Evolutionary conservation across 2,888 invertebrate species (phyloP), one percentile per base, ranked within the genome.

Genomic region (Pardosa pseudoannulata): DNA sequence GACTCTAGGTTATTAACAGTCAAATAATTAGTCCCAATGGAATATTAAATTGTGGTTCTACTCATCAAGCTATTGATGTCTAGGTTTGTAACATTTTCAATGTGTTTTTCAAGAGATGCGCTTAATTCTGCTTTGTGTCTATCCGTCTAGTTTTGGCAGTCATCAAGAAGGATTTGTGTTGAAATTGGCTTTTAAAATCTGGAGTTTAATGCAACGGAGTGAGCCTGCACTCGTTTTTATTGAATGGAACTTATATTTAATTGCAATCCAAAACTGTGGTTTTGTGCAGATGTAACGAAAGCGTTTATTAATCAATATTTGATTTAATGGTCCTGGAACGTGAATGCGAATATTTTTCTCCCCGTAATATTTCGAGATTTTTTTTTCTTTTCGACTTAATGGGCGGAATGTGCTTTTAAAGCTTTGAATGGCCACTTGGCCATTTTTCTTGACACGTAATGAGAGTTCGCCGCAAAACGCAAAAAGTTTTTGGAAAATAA

Each of bases 231-330:
- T 29, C 31, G 13, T 65, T 29, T 65, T 65, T 65, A 41, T 27
- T 32, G 36, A 70, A 41, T 39, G 9, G 28, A 23, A 36, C 68
- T 19, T 36, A 13, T 41, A 70, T 28, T 70, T 41, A 70, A 39
- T 41, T 70, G 41, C 28, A 28, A 13, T 41, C 41, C 28, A 27
- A 27, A 32, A 70, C 9, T 41, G n/a, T 36, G 23, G 27, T 27
- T 6, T 23, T 1, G 9, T 36, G 28, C 41, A 28, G 36, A 41
- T n/a, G 80, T 67, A 74, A 56, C 73, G 65, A 80, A 80, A 74
- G 80, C 50, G 74, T 71, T 62, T 65, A 64, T 80, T 72, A 72
- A 80, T 74, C 74, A 80, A 80, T 80, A 41, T 67, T 67, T 74
- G 50, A 28, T 74, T 73, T 73, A 80, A 67, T 73, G 68, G 50